Conservation (phyloP, 2,888 invertebrate genomes). For the Arrhopalites spinosus region DNA sequence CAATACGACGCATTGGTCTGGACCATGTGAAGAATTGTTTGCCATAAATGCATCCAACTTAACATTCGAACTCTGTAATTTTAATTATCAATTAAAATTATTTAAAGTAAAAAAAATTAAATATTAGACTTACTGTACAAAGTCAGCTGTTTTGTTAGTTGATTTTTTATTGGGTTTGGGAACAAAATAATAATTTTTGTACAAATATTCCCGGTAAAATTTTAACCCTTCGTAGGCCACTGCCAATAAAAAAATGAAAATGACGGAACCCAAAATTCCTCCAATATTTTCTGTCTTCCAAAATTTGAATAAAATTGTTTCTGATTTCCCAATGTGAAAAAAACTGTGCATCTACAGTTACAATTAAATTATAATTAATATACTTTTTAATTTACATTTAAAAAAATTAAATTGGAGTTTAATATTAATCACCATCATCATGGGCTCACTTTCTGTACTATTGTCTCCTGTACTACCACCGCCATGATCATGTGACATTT, state of each 20-base stretch:
- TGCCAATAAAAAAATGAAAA: constrained; percentile 89
- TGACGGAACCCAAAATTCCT: constrained; percentile 85
- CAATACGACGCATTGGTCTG: constrained; percentile 91
- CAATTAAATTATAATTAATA: too few species aligned
- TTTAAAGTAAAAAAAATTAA: neutral
- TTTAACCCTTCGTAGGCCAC: constrained; percentile 94
- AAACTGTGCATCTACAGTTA: too few species aligned
- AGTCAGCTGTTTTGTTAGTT: constrained; percentile 50
- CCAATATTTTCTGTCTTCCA: constrained; percentile 77
- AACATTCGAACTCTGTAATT: constrained; percentile 78
- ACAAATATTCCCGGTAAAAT: constrained; percentile 80
- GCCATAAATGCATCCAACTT: constrained; percentile 80
- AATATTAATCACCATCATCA: too few species aligned
- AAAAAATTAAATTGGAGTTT: too few species aligned
- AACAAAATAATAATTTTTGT: constrained; percentile 61
- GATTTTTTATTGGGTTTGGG: neutral
- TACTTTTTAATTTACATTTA: too few species aligned
- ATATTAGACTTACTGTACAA: constrained; percentile 48
- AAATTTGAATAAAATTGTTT: constrained; percentile 78
- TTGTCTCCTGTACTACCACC: too few species aligned
- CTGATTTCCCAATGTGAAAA: constrained; percentile 57
- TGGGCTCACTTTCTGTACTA: too few species aligned
- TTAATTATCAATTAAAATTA: constrained; percentile 54
- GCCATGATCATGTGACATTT: too few species aligned
- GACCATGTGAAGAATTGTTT: constrained; percentile 84